A percentile compares a stretch with the other conserved stretches of the same genome.
These are phyloP conservation scores for Glaucidium brasilianum DNA, from an alignment of 2,113 vertebrate genomes.

Conservation along the genomic window DNA sequence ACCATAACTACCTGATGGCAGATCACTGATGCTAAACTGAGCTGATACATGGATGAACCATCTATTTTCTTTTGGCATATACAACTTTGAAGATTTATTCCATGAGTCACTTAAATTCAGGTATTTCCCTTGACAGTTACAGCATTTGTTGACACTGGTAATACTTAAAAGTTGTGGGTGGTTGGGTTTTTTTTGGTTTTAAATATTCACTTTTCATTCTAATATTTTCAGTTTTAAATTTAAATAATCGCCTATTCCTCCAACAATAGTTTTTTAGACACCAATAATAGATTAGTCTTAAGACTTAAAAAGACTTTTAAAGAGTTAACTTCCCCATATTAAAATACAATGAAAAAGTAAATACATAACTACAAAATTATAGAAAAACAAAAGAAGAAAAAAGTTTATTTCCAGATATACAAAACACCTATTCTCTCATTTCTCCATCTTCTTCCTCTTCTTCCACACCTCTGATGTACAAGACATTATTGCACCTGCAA, in stretches of 20 bases:
- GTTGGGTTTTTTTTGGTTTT: not conserved
- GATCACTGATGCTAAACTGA: not conserved
- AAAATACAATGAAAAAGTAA: not conserved
- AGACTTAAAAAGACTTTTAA: not conserved
- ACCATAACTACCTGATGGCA: not conserved
- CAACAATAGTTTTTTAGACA: not conserved
- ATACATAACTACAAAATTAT: constrained; percentile 21
- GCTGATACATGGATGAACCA: accelerated
- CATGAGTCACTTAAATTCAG: not conserved
- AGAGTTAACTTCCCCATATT: not conserved
- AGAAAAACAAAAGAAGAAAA: constrained; percentile 35
- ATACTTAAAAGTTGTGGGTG: not conserved
- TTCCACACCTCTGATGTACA: constrained; percentile 98
- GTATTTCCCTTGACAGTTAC: not conserved
- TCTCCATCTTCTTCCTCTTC: constrained; percentile 99
- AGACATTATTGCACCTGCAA: constrained; percentile 95
- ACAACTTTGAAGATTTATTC: not conserved
- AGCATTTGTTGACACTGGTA: not conserved
- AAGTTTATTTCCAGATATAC: constrained; percentile 74
- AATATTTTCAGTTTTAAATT: not conserved
- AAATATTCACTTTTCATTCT: not conserved
- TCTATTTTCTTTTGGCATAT: not conserved
- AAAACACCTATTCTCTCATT: constrained; percentile 92
- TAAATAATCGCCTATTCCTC: not conserved
- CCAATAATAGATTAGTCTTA: not conserved